phyloP scores from a whole-genome alignment of 2,888 invertebrate genomes.

The Craniophora ligustri region DNA sequence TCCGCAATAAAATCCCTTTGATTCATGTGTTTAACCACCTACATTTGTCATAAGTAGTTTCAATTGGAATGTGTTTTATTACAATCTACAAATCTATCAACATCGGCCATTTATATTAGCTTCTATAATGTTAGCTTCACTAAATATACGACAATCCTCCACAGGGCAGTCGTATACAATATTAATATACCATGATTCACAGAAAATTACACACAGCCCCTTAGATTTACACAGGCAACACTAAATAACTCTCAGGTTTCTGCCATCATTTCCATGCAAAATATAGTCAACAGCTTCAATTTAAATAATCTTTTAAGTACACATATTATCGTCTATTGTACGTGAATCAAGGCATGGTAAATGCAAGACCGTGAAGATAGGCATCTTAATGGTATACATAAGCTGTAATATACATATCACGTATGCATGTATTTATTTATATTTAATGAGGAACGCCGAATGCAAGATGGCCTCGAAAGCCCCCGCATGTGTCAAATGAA shows the following conservation, averaged over 20 bases:
- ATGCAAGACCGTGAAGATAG: slow-evolving; percentile 60
- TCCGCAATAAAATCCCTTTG: too few relatives aligned
- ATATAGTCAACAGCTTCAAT: slow-evolving; percentile 44
- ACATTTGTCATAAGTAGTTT: too few relatives aligned
- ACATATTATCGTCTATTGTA: slow-evolving; percentile 46
- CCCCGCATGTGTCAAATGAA: slow-evolving; percentile 41
- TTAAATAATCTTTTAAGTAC: slow-evolving; percentile 57
- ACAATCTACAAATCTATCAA: slow-evolving; percentile 39
- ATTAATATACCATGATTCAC: slow-evolving; percentile 29
- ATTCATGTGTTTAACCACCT: too few relatives aligned
- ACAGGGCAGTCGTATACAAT: slow-evolving; percentile 12
- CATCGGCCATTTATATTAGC: slow-evolving; percentile 3
- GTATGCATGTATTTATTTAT: slow-evolving; percentile 43
- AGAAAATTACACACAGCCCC: slow-evolving; percentile 35
- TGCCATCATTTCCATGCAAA: slow-evolving; percentile 43
- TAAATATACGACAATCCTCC: slow-evolving; percentile 9
- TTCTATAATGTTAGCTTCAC: slow-evolving; percentile 12
- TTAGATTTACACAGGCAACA: slow-evolving; percentile 7
- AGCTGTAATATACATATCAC: slow-evolving; percentile 45
- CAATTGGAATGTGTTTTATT: slow-evolving; percentile 9
- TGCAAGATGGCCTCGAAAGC: slow-evolving; percentile 40
- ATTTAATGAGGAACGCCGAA: slow-evolving; percentile 43
- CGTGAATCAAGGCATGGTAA: slow-evolving; percentile 44
- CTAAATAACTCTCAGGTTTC: slow-evolving; percentile 18
- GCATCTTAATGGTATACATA: slow-evolving; percentile 68